A percentile compares a stretch with the other conserved stretches of the same genome.
These are phyloP conservation scores for Peromyscus melanophrys DNA, from an alignment of 2,797 vertebrate genomes.

Conservation along the genomic window DNA sequence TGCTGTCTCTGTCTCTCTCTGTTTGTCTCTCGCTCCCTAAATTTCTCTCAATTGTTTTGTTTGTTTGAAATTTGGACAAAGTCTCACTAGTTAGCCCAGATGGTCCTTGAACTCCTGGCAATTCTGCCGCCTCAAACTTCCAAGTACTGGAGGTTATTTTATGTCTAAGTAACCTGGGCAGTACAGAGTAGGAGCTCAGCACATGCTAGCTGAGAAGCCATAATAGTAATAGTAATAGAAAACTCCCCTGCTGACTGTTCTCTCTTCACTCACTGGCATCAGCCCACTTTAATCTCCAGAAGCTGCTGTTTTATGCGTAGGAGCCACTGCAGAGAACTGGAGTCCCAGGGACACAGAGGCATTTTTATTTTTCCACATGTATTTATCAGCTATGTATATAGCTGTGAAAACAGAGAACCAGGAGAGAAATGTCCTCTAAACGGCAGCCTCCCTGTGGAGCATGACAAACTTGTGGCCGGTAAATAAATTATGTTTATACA, in stretches of 20 bases:
- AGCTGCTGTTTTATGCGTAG: slow-evolving; percentile 1
- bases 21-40: neutral
- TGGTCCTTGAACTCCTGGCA: neutral
- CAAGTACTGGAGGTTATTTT: neutral
- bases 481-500: slow-evolving; percentile 77
- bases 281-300: neutral
- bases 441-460: slow-evolving; percentile 72
- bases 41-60: neutral
- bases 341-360: slow-evolving; percentile 63
- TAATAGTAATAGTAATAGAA: neutral
- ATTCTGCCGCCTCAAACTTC: neutral
- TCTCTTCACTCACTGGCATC: neutral
- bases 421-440: slow-evolving; percentile 77
- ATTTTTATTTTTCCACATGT: slow-evolving; percentile 80
- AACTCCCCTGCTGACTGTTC: neutral
- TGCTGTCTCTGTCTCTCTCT: neutral
- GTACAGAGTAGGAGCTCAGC: neutral
- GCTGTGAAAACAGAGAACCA: slow-evolving; percentile 81
- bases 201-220: neutral
- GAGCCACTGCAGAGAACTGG: slow-evolving; percentile 54
- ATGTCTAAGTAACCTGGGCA: neutral
- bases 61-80: neutral
- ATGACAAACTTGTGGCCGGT: slow-evolving; percentile 65
- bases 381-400: slow-evolving; percentile 67
- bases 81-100: neutral